Percentiles rank a stretch among this genome's conserved stretches.
Evolutionary conservation across 2,888 invertebrate species (phyloP).

Genomic region (Drosophila borealis): DNA sequence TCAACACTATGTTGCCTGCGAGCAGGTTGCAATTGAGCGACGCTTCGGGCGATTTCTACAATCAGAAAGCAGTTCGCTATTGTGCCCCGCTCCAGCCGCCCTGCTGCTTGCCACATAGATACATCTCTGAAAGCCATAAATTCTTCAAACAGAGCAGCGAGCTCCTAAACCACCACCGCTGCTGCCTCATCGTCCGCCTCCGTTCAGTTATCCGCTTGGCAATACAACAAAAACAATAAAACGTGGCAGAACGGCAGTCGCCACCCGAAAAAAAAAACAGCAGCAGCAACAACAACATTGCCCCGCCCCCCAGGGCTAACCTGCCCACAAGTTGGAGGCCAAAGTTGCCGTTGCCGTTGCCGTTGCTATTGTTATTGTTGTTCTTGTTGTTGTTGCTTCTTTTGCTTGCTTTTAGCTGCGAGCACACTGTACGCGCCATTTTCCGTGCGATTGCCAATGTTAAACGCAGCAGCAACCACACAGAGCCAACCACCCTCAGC

Average conservation of each 20-base stretch:
- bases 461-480: slow-evolving; percentile 66
- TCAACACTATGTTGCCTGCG: slow-evolving; percentile 60
- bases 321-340: slow-evolving; percentile 72
- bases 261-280: slow-evolving; percentile 3
- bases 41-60: slow-evolving; percentile 13
- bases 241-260: slow-evolving; percentile 58
- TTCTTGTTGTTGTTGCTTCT: slow-evolving; percentile 33
- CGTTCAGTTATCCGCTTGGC: slow-evolving; percentile 56
- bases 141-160: slow-evolving; percentile 76
- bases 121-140: slow-evolving; percentile 81
- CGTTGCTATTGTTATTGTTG: slow-evolving; percentile 34
- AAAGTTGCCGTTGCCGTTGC: slow-evolving; percentile 40
- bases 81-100: too few relatives aligned
- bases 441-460: slow-evolving; percentile 78
- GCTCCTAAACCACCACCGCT: slow-evolving; percentile 63
- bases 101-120: slow-evolving; percentile 59
- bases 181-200: slow-evolving; percentile 23
- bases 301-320: slow-evolving; percentile 38
- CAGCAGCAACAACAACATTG: slow-evolving; percentile 8
- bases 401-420: slow-evolving; percentile 46
- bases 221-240: slow-evolving; percentile 80
- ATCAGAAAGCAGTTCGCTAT: neutral
- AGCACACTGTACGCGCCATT: slow-evolving; percentile 81
- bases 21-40: slow-evolving; percentile 52
- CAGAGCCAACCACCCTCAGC: slow-evolving; percentile 50